Base-by-base conservation (phyloP, 2,888 invertebrate species). In the Anthophora plumipes region DNA sequence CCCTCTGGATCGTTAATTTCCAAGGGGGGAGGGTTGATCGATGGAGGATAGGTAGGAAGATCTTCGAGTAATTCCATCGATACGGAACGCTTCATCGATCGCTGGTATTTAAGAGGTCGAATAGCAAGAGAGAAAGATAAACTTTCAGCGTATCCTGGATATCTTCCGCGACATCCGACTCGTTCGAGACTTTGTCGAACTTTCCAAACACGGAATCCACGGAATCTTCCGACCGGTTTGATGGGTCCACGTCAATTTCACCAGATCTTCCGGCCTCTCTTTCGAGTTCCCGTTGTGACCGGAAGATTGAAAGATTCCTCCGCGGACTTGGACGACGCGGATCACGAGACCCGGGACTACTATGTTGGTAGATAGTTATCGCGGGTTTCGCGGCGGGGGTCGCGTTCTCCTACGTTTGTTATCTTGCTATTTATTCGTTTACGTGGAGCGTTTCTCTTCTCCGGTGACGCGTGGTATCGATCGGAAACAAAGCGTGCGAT, bases 171-270 rank as follows among this genome's bases (percentile, higher is more conserved):
- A 37, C 31, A 17, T 48, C 25, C 8, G 31, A 8, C 17, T 37
- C 17, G 1, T 57, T 8, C n/a, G 17, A 4, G 22, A 14, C 17
- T 6, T 8, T 31, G 31, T 31, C 37, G 22, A 14, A 52, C 69
- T 60, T 74, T 74, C 60, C 74, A 69, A 37, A 43, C 11, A n/a
- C 74, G n/a, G n/a, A 74, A 69, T 74, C 69, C 41, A 3, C 43
- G 59, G 17, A 60, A 3, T 63, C 54, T 14, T n/a, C 48, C 61
- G 52, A 69, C 22, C 41, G 25, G 39, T 46, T 41, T 39, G 25
- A 55, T 22, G 31, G 55, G 39, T 12, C n/a, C 48, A 6, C 31
- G 69, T 22, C 46, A 61, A 17, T 57, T 64, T 70, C 60, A 20
- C 60, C 70, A 46, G 17, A n/a, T 41, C 41, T 11, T 60, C 20